Base-by-base conservation (phyloP, 1,140 invertebrate genomes). In the Aphaenogaster rudis region DNA sequence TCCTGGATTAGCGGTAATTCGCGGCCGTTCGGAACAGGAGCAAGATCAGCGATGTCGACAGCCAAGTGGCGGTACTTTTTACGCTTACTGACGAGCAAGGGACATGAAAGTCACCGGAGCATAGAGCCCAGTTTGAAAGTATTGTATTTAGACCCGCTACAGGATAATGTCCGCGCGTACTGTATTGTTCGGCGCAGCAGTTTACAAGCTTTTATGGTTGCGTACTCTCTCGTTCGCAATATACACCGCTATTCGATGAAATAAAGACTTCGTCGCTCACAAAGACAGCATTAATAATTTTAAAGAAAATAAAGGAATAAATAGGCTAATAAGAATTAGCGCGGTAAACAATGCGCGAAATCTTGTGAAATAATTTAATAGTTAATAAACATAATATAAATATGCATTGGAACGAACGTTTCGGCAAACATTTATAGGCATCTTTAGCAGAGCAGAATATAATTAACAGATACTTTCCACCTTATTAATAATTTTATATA, bases 31-130 rank as follows among this genome's bases (percentile, higher is more conserved):
- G 54, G 8, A 61, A 72, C 36, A 63, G 50, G 69, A 74, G 64
- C 48, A 48, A 54, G 52, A 57, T 48, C 36, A 69, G 33, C n/a
- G 57, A 54, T 61, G 59, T 48, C 42, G 64, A 50, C 81, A 61
- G 13, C 9, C 42, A 87, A 85, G 64, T 39, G 57, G 78, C 81
- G 39, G 80, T 86, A 74, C 72, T 74, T 87, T 21, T 78, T 78
- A 72, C 42, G 66, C 66, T 59, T 86, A 74, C 59, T 13, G 66
- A 69, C 28, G 57, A 36, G 69, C 69, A 33, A n/a, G 86, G 72
- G 77, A 90, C 90, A 90, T 59, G 36, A 39, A 66, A 77, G 52
- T 57, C 86, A 88, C 63, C 90, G 77, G 86, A 90, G 88, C 89
- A 72, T 91, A 82, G 48, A 86, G 36, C 33, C 54, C 74, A 76